Base-by-base conservation (phyloP, 2,797 vertebrate species). In the Hippocampus kuda region DNA sequence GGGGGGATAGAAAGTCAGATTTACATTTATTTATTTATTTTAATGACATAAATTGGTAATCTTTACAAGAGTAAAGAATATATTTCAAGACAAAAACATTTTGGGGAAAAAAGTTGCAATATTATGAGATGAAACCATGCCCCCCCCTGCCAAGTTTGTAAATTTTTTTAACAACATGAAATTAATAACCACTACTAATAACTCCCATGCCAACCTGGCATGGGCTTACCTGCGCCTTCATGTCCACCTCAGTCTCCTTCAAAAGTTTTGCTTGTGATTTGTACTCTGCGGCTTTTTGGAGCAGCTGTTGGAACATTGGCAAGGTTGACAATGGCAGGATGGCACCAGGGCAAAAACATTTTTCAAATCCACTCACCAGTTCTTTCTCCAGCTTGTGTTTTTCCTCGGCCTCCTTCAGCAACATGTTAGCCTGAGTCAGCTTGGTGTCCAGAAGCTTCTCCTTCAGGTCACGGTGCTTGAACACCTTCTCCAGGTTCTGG, bases 381-480 rank as follows among this genome's bases (percentile, higher is more conserved):
- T 98, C 95, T 76, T 91, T 98, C 74, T 99, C 95, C 71, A 93
- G 90, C 73, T 90, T 92, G 86, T 97, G 93, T 77, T 89, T 93
- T 56, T 94, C 93, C 75, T 96, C 92, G 0, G 91, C 87, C 76
- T 97, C 94, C 83, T 95, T 95, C 84, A 97, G 90, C 68, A 95
- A 70, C 87, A 96, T 81, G 84, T 94, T 94, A 0, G 95, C 95
- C 79, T 99, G 93, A 24, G 92, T 82, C 6, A 99, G 89, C 82
- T 98, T 98, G 70, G 96, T 95, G 75, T 99, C 97, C 86, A 96
- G 90, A 79, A 99, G 88, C 86, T 99, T 95, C 87, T 99, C 96
- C 68, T 98, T 95, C 84, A 99, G 90, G 81, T 99, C 97, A 90
- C 94, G 87, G 86, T 99, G 96, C 77, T 98, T 98, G 89, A 98